Base-by-base conservation (phyloP, 2,113 vertebrate species). In the Phyllopteryx taeniolatus region DNA sequence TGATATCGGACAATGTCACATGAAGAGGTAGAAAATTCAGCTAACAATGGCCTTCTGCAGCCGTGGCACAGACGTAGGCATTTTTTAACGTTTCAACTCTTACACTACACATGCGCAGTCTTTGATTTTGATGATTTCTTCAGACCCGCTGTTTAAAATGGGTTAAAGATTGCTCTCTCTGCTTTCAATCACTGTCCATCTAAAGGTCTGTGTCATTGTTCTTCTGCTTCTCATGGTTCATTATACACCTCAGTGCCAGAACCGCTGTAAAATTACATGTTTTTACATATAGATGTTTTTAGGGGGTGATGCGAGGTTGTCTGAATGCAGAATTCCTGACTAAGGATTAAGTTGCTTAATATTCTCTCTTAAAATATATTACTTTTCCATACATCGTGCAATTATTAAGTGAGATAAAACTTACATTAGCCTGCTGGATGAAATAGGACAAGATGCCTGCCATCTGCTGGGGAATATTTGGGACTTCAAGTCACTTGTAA, bases 401-500 rank as follows among this genome's bases (percentile, higher is more conserved):
- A 31, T n/a, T 63, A 33, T 61, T 56, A 39, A 62, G 73, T 42
- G 61, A 79, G 80, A 43, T n/a, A 0, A 7, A 44, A 65, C 67
- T 78, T 82, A 81, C 82, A 73, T 70, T 68, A 66, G 62, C 56
- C 49, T 57, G 20, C 67, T 61, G 77, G 70, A n/a, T 70, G 63
- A 71, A 73, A 33, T 59, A 69, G 87, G 82, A 79, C 83, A 79
- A 39, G 70, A 83, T 80, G 82, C 68, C 71, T 88, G 90, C 89
- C 89, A 89, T 90, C 90, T 91, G 82, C 87, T 90, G 90, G 90
- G 17, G 81, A 57, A 60, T 39, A 43, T 2, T 27, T 22, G 47
- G 72, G 67, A 84, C 79, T 65, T 77, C 71, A 17, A 17, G 31
- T 35, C 81, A 74, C 81, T 81, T 74, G 78, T 13, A 68, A 47